These are phyloP conservation scores for Lochmaea crataegi DNA, from an alignment of 2,888 invertebrate species.

Conservation along the genomic window DNA sequence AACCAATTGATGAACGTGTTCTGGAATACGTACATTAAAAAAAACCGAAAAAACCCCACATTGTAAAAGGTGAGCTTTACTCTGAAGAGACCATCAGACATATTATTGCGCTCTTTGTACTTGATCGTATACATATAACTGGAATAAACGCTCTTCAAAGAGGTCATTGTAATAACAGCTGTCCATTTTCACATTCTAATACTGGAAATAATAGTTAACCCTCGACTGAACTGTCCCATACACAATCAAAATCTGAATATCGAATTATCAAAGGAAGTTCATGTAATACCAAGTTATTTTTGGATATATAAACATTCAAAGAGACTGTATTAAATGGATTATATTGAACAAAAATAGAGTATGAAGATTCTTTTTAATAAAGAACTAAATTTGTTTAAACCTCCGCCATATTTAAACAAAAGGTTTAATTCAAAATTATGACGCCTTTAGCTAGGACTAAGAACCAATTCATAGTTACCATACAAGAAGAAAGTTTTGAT, in stretches of 20 bases:
- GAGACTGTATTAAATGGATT: too few species aligned
- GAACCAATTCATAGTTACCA: too few species aligned
- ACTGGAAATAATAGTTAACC: not conserved
- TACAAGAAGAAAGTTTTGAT: too few species aligned
- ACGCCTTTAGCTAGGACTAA: too few species aligned
- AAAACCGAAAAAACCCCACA: not conserved
- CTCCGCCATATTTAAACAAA: too few species aligned
- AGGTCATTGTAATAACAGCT: conserved; percentile 6
- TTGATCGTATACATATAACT: not conserved
- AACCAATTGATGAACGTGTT: too few species aligned
- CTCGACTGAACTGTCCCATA: not conserved
- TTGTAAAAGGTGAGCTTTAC: not conserved
- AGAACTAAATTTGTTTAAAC: too few species aligned
- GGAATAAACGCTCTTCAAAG: conserved; percentile 7
- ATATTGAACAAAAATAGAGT: too few species aligned
- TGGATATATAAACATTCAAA: too few species aligned
- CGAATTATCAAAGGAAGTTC: not conserved
- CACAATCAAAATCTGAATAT: not conserved
- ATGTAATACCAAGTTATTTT: not conserved
- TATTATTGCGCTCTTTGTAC: not conserved
- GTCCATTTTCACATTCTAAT: conserved; percentile 1
- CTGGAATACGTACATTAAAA: not conserved
- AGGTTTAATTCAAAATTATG: too few species aligned
- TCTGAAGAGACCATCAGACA: not conserved
- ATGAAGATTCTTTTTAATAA: too few species aligned